Percentiles rank a stretch among this genome's conserved stretches.
These are phyloP conservation scores for Muricea muricata DNA, from an alignment of 92 coral and sea anemone genomes.

Conservation along the genomic window DNA sequence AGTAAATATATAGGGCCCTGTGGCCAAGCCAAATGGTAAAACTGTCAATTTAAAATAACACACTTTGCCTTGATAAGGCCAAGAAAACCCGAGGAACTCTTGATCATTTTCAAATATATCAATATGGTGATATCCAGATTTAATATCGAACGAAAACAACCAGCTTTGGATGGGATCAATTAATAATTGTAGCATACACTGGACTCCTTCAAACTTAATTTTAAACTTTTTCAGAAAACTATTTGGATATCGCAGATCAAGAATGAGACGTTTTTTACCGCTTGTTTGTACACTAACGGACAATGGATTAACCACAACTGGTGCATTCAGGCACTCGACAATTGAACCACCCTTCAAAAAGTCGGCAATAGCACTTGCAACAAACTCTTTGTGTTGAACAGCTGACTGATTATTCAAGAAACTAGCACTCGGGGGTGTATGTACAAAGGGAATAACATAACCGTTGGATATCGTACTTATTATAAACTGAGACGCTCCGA, in stretches of 20 bases:
- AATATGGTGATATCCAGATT: slow-evolving; percentile 57
- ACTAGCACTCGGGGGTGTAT: slow-evolving; percentile 44
- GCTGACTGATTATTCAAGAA: slow-evolving; percentile 62
- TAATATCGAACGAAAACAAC: slow-evolving; percentile 63
- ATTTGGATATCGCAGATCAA: slow-evolving; percentile 51
- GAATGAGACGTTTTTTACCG: slow-evolving; percentile 64
- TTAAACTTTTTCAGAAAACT: slow-evolving; percentile 45
- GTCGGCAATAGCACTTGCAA: slow-evolving; percentile 44
- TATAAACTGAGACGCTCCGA: slow-evolving; percentile 54
- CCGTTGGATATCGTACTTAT: slow-evolving; percentile 49
- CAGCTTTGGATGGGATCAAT: slow-evolving; percentile 20
- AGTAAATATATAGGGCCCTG: slow-evolving; percentile 55
- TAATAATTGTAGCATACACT: slow-evolving; percentile 32
- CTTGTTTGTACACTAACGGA: slow-evolving; percentile 62
- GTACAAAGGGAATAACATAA: slow-evolving; percentile 56
- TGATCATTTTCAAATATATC: slow-evolving; percentile 60
- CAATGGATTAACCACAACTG: slow-evolving; percentile 56
- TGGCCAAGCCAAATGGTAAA: slow-evolving; percentile 54
- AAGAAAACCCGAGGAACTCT: slow-evolving; percentile 53
- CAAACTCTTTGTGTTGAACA: slow-evolving; percentile 43
- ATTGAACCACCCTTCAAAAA: slow-evolving; percentile 45
- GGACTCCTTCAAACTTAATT: slow-evolving; percentile 66
- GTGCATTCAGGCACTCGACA: slow-evolving; percentile 45
- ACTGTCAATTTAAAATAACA: slow-evolving; percentile 46
- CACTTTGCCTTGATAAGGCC: slow-evolving; percentile 18